phyloP scores from a whole-genome alignment of 2,113 vertebrate species.

The Antechinus stuartii region DNA sequence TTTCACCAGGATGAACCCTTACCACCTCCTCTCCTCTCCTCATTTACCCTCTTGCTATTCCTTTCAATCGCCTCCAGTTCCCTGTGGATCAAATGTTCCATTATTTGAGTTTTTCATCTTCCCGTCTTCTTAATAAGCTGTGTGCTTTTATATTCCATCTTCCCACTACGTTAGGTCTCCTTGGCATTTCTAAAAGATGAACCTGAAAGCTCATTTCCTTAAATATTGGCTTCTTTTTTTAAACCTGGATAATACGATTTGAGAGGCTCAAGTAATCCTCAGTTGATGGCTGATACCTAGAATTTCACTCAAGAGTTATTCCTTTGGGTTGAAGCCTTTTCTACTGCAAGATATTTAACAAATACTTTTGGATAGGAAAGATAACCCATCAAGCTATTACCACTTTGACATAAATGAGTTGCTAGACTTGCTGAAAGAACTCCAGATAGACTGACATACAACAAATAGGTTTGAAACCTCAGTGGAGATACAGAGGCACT shows the following conservation, averaged over 20 bases:
- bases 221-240: neutral
- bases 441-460: neutral
- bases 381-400: neutral
- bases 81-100: neutral
- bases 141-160: neutral
- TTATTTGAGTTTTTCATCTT: neutral
- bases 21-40: neutral
- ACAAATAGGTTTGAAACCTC: neutral
- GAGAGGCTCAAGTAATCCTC: neutral
- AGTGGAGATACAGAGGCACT: neutral
- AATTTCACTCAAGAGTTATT: neutral
- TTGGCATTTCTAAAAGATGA: slow-evolving; percentile 20
- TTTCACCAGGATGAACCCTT: neutral
- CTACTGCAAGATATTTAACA: neutral
- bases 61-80: neutral
- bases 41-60: neutral
- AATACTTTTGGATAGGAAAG: neutral
- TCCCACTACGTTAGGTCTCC: neutral
- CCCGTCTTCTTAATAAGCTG: neutral
- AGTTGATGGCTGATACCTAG: neutral
- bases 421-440: neutral
- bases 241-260: neutral
- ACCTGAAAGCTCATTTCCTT: neutral
- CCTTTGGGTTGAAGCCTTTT: slow-evolving; percentile 11
- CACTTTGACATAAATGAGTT: neutral